Conservation (phyloP, 1,140 invertebrate species). For the Zaprionus kolodkinae region DNA sequence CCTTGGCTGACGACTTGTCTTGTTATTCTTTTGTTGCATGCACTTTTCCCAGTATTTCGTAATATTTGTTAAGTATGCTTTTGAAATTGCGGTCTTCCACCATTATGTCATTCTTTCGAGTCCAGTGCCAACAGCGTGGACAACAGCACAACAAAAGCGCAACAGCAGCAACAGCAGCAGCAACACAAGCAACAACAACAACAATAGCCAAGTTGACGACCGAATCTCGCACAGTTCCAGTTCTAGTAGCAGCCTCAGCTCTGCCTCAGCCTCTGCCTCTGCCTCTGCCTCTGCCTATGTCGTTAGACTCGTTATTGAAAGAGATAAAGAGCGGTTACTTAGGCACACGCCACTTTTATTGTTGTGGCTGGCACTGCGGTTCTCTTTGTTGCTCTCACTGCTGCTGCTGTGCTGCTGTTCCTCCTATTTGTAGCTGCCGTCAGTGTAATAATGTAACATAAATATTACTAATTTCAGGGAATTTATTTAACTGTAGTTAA, state of each 20-base stretch:
- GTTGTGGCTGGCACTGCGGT: slow-evolving; percentile 41
- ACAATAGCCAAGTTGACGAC: slow-evolving; percentile 44
- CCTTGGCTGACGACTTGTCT: slow-evolving; percentile 33
- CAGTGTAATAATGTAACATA: slow-evolving; percentile 74
- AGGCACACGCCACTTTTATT: slow-evolving; percentile 68
- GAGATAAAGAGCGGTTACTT: slow-evolving; percentile 81
- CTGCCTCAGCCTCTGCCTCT: slow-evolving; percentile 27
- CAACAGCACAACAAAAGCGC: slow-evolving; percentile 42
- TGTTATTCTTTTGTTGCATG: slow-evolving; percentile 80
- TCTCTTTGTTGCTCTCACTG: background rate
- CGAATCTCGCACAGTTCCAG: slow-evolving; percentile 61
- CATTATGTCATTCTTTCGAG: slow-evolving; percentile 77
- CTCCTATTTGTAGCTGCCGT: slow-evolving; percentile 63
- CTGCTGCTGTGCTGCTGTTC: slow-evolving; percentile 21
- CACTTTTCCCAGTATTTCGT: slow-evolving; percentile 81
- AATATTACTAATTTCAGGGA: slow-evolving; percentile 80
- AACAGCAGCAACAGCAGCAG: slow-evolving; percentile 25
- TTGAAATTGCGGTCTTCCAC: slow-evolving; percentile 82
- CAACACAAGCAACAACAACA: slow-evolving; percentile 26
- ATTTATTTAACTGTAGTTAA: slow-evolving; percentile 79
- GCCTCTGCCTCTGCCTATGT: slow-evolving; percentile 48
- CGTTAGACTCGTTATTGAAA: slow-evolving; percentile 79
- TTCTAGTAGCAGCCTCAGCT: slow-evolving; percentile 41
- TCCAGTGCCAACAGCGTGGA: slow-evolving; percentile 26
- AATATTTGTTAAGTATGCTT: slow-evolving; percentile 82